A percentile compares a stretch with the other conserved stretches of the same genome.
phyloP scores from a whole-genome alignment of 2,888 invertebrate species.

The Stenodera caucasica region DNA sequence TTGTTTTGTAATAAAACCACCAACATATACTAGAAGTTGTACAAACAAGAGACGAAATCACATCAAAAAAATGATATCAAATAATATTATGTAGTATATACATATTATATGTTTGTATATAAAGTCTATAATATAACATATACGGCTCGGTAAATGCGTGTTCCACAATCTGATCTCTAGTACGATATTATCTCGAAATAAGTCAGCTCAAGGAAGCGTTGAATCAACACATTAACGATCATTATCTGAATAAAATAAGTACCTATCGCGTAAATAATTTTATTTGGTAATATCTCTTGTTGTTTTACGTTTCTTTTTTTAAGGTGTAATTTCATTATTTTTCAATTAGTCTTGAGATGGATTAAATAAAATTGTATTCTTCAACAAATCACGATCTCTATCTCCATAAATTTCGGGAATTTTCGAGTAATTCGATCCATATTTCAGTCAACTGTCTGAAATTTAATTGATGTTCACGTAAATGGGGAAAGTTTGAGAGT shows the following conservation, averaged over 20 bases:
- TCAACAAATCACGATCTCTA: too few relatives aligned
- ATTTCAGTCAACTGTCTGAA: too few relatives aligned
- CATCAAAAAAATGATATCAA: conserved; percentile 28
- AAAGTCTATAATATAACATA: conserved; percentile 6
- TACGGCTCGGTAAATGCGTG: conserved; percentile 20
- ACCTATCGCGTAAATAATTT: too few relatives aligned
- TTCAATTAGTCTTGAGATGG: background rate
- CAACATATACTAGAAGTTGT: conserved; percentile 23
- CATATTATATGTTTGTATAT: too few relatives aligned
- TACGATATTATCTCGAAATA: conserved; percentile 12
- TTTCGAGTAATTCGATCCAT: too few relatives aligned
- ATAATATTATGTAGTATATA: conserved; percentile 6
- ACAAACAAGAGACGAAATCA: conserved; percentile 26
- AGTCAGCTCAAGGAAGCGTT: conserved; percentile 14
- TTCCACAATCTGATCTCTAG: conserved; percentile 12
- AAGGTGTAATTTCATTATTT: background rate
- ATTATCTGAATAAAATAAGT: conserved; percentile 15
- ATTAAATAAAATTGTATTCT: too few relatives aligned
- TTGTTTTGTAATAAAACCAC: conserved; percentile 28
- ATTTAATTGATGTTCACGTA: too few relatives aligned
- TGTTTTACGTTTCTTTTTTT: too few relatives aligned
- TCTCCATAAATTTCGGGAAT: too few relatives aligned
- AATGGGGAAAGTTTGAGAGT: too few relatives aligned
- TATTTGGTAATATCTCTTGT: too few relatives aligned
- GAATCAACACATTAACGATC: conserved; percentile 19